Evolutionary conservation across 2,113 vertebrate species (phyloP), one percentile per base, ranked within the genome.

Genomic region (Alligator sinensis): DNA sequence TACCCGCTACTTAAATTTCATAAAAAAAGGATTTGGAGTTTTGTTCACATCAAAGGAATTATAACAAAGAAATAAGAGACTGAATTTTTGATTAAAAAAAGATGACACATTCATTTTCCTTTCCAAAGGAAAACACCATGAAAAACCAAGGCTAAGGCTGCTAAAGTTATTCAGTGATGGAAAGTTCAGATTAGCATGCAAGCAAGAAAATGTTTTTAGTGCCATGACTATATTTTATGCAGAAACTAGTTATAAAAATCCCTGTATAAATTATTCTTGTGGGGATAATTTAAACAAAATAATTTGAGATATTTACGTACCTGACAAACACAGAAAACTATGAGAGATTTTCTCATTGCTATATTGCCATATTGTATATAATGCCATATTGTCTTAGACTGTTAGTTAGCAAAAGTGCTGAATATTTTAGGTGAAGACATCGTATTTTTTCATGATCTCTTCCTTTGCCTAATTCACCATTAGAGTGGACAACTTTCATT

Each of bases 31-130:
- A 96, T 97, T 97, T 96, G 75, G 87, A 94, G 74, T 96, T 97
- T 96, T 91, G 61, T 94, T 96, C 82, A 95, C 94, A 97, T 97
- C 96, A 98, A 98, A 98, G 96, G 95, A 96, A 93, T 27, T 94
- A 62, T 84, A 96, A 97, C 92, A 98, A 97, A 98, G 92, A 92
- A 97, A 94, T 15, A 86, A 83, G 87, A 97, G 96, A 88, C 74
- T 80, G 88, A 95, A 97, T 97, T 97, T 95, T 89, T 93, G 96
- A 96, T 93, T 95, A 95, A 96, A 79, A 95, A 95, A 96, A 98
- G 94, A 89, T 97, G 91, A 93, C 93, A 68, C 66, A 96, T 96
- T 95, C 91, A 92, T 97, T 95, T 96, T 93, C 85, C 94, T 90
- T 91, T 91, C 92, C 93, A 92, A 94, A 94, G 95, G 70, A 94